Percentiles rank a stretch among this genome's conserved stretches.
phyloP scores from a whole-genome alignment of 2,113 vertebrate genomes.

The Chlorodrepanis virens region DNA sequence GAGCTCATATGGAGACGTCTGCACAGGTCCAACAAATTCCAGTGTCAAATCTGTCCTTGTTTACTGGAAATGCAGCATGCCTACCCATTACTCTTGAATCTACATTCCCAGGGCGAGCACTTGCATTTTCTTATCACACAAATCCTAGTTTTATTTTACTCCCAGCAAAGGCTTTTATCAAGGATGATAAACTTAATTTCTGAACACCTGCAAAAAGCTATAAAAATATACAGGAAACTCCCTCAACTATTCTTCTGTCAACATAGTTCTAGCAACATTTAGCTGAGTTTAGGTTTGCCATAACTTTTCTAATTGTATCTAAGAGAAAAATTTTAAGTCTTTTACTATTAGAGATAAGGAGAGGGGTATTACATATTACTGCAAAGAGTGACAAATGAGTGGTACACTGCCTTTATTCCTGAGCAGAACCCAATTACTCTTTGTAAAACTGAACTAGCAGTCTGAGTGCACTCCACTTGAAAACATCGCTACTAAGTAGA shows the following conservation, averaged over 20 bases:
- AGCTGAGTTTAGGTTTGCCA: background rate
- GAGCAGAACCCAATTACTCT: background rate
- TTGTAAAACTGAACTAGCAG: background rate
- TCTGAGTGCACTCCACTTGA: background rate
- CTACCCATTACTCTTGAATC: background rate
- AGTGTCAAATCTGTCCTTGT: background rate
- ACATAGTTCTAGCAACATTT: background rate
- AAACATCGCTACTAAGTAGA: background rate
- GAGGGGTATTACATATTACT: background rate
- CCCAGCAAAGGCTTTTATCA: background rate
- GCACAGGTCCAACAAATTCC: background rate
- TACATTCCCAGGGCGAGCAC: background rate
- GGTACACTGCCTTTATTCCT: background rate
- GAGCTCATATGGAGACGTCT: background rate
- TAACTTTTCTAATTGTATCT: background rate
- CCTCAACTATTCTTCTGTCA: background rate
- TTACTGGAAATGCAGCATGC: rapidly evolving
- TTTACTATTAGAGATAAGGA: background rate
- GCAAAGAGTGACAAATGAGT: background rate
- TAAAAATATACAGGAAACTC: background rate
- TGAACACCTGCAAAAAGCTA: background rate
- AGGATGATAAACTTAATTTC: background rate
- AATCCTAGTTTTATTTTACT: background rate
- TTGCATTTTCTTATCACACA: background rate
- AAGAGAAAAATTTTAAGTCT: background rate